Conservation (phyloP, 1,140 invertebrate species). For the Pseudomyrmex cubaensis region DNA sequence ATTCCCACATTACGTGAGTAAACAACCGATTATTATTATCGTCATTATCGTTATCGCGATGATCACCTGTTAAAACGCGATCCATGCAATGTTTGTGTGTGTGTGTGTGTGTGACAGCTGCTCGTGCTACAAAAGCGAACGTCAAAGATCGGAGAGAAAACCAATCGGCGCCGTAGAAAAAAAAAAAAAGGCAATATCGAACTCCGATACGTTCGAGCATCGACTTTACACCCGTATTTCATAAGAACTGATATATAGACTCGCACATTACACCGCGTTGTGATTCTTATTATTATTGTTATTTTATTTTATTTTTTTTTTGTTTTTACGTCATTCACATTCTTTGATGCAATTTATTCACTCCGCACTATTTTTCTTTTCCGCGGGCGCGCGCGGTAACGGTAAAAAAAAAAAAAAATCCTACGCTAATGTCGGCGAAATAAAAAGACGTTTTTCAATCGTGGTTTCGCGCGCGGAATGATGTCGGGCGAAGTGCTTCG, state of each 20-base stretch:
- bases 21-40: background rate
- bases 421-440: constrained; percentile 28
- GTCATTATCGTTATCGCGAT: background rate
- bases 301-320: background rate
- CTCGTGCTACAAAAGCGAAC: no score
- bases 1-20: constrained; percentile 2
- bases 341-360: constrained; percentile 28
- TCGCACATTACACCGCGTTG: background rate
- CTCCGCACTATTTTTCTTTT: constrained; percentile 25
- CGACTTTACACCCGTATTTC: no score
- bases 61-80: no score
- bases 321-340: no score
- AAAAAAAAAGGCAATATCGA: no score
- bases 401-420: background rate
- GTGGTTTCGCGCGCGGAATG: constrained; percentile 33
- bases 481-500: constrained; percentile 46
- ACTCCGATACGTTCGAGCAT: no score
- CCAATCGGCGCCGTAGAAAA: no score
- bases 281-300: background rate
- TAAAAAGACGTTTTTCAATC: constrained; percentile 53
- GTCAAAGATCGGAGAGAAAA: no score
- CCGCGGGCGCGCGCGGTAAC: no score
- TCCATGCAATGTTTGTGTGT: no score
- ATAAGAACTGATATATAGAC: no score
- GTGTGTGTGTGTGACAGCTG: no score